Evolutionary conservation across 2,888 invertebrate species (phyloP), one percentile per base, ranked within the genome.

Genomic region (Brachyptera risi): DNA sequence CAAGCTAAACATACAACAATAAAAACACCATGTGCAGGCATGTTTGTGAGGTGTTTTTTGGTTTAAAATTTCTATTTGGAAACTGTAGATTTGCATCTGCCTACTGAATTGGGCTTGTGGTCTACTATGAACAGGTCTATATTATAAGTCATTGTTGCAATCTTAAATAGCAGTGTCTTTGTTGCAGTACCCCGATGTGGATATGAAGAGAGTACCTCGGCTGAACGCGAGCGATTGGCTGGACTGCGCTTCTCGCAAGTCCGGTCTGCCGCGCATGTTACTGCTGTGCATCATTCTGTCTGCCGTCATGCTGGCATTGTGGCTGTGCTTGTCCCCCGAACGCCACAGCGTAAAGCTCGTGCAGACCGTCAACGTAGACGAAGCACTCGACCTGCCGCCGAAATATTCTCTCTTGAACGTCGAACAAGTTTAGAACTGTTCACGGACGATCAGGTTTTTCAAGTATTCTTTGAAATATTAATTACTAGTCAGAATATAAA

Each of bases 191-290:
- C n/a, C n/a, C n/a, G n/a, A n/a, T n/a, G n/a, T n/a, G n/a, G n/a
- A n/a, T n/a, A 31, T 31, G 31, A 11, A 31, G 31, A 5, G 31
- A 5, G 31, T 31, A 11, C 5, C 7, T 31, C 31, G 31, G 7
- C 7, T 31, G 31, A 31, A 31, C 31, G 47, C 31, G 2, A 68
- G 69, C 9, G 72, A 72, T 65, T 74, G 74, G 74, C 66, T 75
- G 61, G 74, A 74, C 60, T 75, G 75, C 65, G 74, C 73, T 3
- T 72, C 79, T 0, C 71, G 73, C 44, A 79, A 79, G 67, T 78
- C 79, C 1, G 79, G 79, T n/a, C 71, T 79, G 57, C 78, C 80
- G 0, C 72, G 76, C 23, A 74, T 77, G 69, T 69, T 78, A 49
- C 70, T 80, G 37, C 72, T 75, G 19, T 68, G 74, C 31, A 72